Evolutionary conservation across 1,140 invertebrate genomes (phyloP).

Genomic region (Danaus plexippus): DNA sequence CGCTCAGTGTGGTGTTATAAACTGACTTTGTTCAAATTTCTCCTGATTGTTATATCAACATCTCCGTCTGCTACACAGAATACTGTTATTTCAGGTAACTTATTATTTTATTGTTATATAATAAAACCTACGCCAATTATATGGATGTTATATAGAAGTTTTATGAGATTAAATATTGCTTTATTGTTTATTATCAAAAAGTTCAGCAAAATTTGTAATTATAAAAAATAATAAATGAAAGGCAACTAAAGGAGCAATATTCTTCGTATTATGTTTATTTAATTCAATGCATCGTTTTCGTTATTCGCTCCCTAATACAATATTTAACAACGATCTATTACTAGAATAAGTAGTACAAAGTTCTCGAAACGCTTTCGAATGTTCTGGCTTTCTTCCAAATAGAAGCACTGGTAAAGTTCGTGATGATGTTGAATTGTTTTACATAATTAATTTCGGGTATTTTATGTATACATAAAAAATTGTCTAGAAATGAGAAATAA

Average conservation of each 20-base stretch:
- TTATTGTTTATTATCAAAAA: too few relatives aligned
- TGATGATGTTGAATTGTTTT: constrained; percentile 6
- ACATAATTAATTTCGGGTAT: too few relatives aligned
- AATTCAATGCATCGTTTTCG: too few relatives aligned
- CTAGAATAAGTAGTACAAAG: constrained; percentile 9
- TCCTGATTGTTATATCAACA: constrained; percentile 39
- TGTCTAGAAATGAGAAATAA: too few relatives aligned
- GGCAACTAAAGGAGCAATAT: too few relatives aligned
- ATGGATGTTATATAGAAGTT: too few relatives aligned
- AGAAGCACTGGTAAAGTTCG: constrained; percentile 7
- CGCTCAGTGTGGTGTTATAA: constrained; percentile 36
- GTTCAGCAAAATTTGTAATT: too few relatives aligned
- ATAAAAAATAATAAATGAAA: too few relatives aligned
- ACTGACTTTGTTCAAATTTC: constrained; percentile 43
- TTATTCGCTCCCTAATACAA: neutral
- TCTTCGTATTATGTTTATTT: too few relatives aligned
- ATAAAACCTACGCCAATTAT: too few relatives aligned
- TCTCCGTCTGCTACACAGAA: constrained; percentile 53
- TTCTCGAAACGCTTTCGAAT: constrained; percentile 18
- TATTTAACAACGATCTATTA: constrained; percentile 14
- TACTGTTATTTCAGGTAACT: constrained; percentile 42
- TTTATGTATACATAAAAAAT: too few relatives aligned
- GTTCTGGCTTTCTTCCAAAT: constrained; percentile 15
- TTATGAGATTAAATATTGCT: too few relatives aligned
- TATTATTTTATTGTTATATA: neutral